A percentile compares a stretch with the other conserved stretches of the same genome.
These are phyloP conservation scores for Hydrotaea diabolus DNA, from an alignment of 2,888 invertebrate genomes.

Conservation along the genomic window DNA sequence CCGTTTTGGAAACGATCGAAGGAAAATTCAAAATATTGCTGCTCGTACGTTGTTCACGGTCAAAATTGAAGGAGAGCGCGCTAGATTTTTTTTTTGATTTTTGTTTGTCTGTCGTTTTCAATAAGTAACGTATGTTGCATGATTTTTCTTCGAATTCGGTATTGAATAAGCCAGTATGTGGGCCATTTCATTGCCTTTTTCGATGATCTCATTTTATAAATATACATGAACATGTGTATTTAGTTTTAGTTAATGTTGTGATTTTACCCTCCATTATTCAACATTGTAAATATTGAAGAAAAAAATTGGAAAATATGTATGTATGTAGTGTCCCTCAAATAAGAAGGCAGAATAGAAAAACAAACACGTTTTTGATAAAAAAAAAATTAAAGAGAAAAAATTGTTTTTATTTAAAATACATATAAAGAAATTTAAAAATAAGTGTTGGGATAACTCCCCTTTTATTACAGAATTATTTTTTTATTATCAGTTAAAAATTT, in stretches of 20 bases:
- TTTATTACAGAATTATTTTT: too few species aligned
- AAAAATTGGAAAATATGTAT: not conserved
- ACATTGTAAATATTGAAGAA: conserved; percentile 24
- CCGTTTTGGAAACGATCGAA: not conserved
- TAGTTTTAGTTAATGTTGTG: conserved; percentile 1
- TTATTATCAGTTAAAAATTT: too few species aligned
- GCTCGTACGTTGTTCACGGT: conserved; percentile 13
- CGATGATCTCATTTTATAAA: conserved; percentile 63
- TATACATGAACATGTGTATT: conserved; percentile 16
- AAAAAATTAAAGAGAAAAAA: too few species aligned
- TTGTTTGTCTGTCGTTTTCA: conserved; percentile 24
- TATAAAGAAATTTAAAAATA: too few species aligned
- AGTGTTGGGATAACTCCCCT: too few species aligned
- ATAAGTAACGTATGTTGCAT: conserved; percentile 40
- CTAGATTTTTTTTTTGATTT: not conserved
- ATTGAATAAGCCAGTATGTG: conserved; percentile 9
- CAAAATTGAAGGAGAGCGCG: not conserved
- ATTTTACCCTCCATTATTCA: not conserved
- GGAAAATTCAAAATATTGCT: conserved; percentile 4
- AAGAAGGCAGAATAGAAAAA: too few species aligned
- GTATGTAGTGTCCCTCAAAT: too few species aligned
- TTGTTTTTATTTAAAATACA: too few species aligned
- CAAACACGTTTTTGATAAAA: too few species aligned
- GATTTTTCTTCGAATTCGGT: conserved; percentile 17
- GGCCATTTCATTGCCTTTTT: conserved; percentile 47